Conservation (phyloP, 1,140 invertebrate species). For the Zaprionus nigranus region DNA sequence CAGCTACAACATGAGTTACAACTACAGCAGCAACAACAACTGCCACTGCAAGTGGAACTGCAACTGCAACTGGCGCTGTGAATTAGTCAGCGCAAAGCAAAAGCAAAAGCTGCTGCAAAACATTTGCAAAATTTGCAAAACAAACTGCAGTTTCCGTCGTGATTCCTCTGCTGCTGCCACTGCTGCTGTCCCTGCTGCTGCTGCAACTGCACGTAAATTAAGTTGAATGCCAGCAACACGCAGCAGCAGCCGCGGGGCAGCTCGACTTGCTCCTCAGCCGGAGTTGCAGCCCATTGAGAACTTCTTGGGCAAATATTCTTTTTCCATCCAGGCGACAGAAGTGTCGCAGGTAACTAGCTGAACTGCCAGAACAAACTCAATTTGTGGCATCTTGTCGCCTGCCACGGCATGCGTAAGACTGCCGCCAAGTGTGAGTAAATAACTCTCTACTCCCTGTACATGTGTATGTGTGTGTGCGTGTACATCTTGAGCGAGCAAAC, state of each 20-base stretch:
- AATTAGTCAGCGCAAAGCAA: slow-evolving; percentile 27
- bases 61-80: slow-evolving; percentile 22
- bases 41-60: slow-evolving; percentile 1
- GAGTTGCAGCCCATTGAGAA: slow-evolving; percentile 41
- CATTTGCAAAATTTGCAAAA: slow-evolving; percentile 54
- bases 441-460: not conserved
- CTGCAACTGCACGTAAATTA: slow-evolving; percentile 50
- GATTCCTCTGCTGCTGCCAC: not conserved
- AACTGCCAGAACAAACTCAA: not conserved
- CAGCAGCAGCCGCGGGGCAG: slow-evolving; percentile 16
- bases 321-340: slow-evolving; percentile 45
- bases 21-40: slow-evolving; percentile 14
- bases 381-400: not conserved
- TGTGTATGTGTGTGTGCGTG: slow-evolving; percentile 8
- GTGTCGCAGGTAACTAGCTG: not conserved
- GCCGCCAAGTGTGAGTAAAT: not conserved
- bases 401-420: not conserved
- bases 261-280: not conserved
- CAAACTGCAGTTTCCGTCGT: slow-evolving; percentile 38
- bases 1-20: slow-evolving; percentile 12
- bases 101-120: slow-evolving; percentile 25
- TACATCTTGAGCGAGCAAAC: slow-evolving; percentile 47
- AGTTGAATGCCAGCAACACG: slow-evolving; percentile 47
- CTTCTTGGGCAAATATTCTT: slow-evolving; percentile 55
- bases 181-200: not conserved